Conservation (phyloP, 2,113 vertebrate genomes). For the Actinemys pallida region DNA sequence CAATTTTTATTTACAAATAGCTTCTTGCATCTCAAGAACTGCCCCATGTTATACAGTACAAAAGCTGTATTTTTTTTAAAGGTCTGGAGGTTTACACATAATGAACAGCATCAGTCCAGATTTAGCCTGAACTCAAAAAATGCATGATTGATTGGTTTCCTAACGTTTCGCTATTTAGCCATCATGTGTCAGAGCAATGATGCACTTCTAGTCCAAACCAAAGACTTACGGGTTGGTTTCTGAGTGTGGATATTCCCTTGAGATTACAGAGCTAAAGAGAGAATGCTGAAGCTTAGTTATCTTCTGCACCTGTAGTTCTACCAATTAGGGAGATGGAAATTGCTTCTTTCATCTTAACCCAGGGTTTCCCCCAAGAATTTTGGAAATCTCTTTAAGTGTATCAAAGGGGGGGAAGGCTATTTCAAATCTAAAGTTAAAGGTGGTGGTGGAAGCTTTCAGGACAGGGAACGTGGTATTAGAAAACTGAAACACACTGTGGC, state of each 20-base stretch:
- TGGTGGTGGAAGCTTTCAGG: neutral
- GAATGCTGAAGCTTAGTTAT: neutral
- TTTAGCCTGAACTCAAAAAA: neutral
- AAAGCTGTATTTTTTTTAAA: neutral
- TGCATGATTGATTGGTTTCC: neutral
- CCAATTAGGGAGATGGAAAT: neutral
- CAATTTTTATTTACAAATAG: neutral
- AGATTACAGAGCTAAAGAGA: neutral
- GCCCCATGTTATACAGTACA: neutral
- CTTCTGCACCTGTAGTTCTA: slow-evolving; percentile 16
- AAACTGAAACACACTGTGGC: neutral
- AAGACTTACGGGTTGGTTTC: neutral
- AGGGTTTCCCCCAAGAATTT: neutral
- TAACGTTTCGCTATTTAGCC: neutral
- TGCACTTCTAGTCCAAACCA: neutral
- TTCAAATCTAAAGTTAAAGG: neutral
- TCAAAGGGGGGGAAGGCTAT: neutral
- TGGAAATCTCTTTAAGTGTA: neutral
- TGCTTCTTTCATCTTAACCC: neutral
- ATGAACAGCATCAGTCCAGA: slow-evolving; percentile 2
- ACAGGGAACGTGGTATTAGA: neutral
- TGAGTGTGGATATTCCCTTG: neutral
- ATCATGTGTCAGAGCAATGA: neutral
- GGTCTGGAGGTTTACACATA: neutral
- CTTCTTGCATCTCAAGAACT: neutral